A percentile compares a stretch with the other conserved stretches of the same genome.
These are phyloP conservation scores for Trachops cirrhosus DNA, from an alignment of 2,797 vertebrate species.

Conservation along the genomic window DNA sequence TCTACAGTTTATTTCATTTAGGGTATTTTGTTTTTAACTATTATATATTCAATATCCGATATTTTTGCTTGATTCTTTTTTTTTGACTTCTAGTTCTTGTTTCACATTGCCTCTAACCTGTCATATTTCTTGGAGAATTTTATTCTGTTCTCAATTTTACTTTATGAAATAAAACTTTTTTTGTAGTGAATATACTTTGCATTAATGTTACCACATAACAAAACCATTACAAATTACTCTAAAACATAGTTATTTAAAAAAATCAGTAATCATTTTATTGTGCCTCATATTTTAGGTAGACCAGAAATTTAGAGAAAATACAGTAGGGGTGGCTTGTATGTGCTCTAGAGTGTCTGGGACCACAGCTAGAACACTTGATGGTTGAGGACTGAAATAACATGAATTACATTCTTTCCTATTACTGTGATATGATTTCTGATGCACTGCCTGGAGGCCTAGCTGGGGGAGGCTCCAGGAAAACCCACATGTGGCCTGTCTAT, in stretches of 20 bases:
- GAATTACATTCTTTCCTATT: not conserved
- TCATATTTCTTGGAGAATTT: not conserved
- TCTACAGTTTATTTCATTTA: not conserved
- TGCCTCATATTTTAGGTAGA: not conserved
- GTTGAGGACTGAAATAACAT: not conserved
- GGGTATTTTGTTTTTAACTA: not conserved
- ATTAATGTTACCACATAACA: not conserved
- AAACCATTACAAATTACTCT: not conserved
- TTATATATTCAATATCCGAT: not conserved
- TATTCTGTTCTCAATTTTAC: not conserved
- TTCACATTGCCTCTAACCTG: not conserved
- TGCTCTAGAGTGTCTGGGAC: not conserved
- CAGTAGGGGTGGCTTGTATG: not conserved
- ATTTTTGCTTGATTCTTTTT: not conserved
- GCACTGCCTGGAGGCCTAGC: not conserved
- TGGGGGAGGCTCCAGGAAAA: not conserved
- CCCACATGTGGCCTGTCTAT: not conserved
- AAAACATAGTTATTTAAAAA: not conserved
- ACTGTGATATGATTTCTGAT: not conserved
- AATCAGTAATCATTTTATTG: not conserved
- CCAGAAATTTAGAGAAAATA: not conserved
- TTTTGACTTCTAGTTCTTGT: not conserved
- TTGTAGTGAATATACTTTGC: not conserved
- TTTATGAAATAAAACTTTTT: constrained; percentile 2
- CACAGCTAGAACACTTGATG: not conserved